phyloP scores from a whole-genome alignment of 2,113 vertebrate species.

The Bucco capensis region DNA sequence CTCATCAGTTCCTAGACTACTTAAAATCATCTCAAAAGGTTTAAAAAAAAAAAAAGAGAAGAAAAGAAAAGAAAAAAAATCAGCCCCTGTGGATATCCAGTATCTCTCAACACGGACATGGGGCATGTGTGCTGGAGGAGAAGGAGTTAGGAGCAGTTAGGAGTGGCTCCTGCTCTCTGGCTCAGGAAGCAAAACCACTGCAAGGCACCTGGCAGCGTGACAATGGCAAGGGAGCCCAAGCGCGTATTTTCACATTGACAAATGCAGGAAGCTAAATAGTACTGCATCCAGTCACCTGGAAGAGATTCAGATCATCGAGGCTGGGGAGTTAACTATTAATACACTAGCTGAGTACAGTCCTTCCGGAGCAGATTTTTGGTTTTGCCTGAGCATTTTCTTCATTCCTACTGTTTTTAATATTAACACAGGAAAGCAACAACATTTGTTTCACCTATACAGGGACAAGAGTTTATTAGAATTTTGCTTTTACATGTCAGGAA shows the following conservation, averaged over 20 bases:
- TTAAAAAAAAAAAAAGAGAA: background rate
- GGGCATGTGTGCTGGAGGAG: background rate
- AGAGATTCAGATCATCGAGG: constrained; percentile 19
- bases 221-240: background rate
- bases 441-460: background rate
- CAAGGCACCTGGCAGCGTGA: background rate
- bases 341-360: background rate
- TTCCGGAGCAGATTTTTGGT: background rate
- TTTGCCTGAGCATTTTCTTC: background rate
- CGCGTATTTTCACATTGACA: constrained; percentile 61
- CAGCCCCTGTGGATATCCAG: background rate
- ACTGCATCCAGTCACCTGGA: constrained; percentile 44
- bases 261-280: constrained; percentile 57
- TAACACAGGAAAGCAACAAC: background rate
- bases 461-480: background rate
- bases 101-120: background rate
- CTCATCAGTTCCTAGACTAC: background rate
- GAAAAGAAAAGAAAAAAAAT: background rate
- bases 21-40: background rate
- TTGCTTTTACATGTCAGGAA: background rate
- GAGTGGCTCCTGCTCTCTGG: background rate
- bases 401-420: background rate
- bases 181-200: background rate
- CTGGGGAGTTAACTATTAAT: constrained; percentile 7
- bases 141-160: background rate